Base-by-base conservation (phyloP, 1,140 invertebrate genomes). In the Caenorhabditis brenneri region DNA sequence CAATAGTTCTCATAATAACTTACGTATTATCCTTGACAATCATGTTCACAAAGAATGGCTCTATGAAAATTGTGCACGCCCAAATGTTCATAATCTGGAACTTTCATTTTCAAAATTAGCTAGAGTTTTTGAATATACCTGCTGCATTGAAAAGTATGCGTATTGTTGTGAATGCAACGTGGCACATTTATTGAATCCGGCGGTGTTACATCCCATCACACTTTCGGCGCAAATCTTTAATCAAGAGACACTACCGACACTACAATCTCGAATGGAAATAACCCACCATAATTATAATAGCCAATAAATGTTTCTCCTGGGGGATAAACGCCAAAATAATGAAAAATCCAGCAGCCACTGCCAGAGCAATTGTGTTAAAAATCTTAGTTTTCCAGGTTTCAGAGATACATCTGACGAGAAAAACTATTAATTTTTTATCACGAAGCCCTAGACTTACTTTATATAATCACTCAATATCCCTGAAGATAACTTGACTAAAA, bases 181-280 rank as follows among this genome's bases (percentile, higher is more conserved):
- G 36, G 65, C 65, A 74, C 65, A 74, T 31, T 74, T 74, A 46
- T 74, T 74, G 65, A 74, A 74, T 46, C 65, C 65, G 5, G 65
- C 65, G 3, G 65, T 74, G 27, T 74, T 74, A 2, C 19, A n/a
- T 6, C 65, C 65, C 65, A 74, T 74, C 10, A 74, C 65, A 74
- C 65, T 74, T 24, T 74, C 65, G 2, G 65, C 65, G 22, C 65
- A 74, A 42, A 74, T 74, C 65, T 74, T n/a, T n/a, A n/a, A n/a
- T n/a, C n/a, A 29, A 24, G 46, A 19, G 36, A 36, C 16, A 42
- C 24, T 6, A 24, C 1, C 12, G 24, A 55, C 27, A 2, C 10
- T n/a, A 24, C 5, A 12, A 42, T 6, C 5, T 24, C 24, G 2
- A 27, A 10, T 7, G 9, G 12, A 27, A 55, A 55, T 1, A 7